Evolutionary conservation across 2,888 invertebrate genomes (phyloP), one percentile per base, ranked within the genome.

Genomic region (Pyrrhosoma nymphula): DNA sequence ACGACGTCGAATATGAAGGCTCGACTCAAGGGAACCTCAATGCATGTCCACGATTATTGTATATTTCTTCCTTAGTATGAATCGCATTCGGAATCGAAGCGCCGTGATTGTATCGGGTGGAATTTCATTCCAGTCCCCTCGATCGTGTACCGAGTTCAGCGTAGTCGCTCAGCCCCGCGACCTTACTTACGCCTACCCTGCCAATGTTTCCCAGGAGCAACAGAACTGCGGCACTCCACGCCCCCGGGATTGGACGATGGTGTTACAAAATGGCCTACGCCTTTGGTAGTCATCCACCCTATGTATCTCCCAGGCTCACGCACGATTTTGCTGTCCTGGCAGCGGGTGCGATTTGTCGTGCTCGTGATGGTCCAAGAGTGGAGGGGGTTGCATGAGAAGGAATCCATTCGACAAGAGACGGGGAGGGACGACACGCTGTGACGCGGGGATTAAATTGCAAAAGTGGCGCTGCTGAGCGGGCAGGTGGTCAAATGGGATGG

Each of bases 191-290:
- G 8, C 16, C 69, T n/a, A 69, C 69, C n/a, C n/a, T 6, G 26
- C n/a, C 69, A 6, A 4, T 35, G 30, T 82, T 35, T 26, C 82
- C 35, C 82, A 18, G 82, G 35, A 16, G 35, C 82, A 82, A 35
- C 82, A 82, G 35, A 35, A 82, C 10, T 35, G 12, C 35, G 30
- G 75, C 30, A 82, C n/a, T 69, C 69, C n/a, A n/a, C 26, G n/a
- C 16, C 60, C 69, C 82, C 82, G 30, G 82, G 35, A 82, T 14
- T 35, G 35, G 35, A 82, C 82, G 82, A 35, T 82, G 82, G 12
- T 35, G 26, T 82, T 82, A 82, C 82, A 82, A 82, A 82, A 82
- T 82, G 35, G 82, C 82, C 82, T 20, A 35, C 82, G 82, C n/a
- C 82, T 82, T 82, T 82, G 82, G 82, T 82, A 82, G 82, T 35